These are phyloP conservation scores for Upupa epops DNA, from an alignment of 2,113 vertebrate genomes.

Conservation along the genomic window DNA sequence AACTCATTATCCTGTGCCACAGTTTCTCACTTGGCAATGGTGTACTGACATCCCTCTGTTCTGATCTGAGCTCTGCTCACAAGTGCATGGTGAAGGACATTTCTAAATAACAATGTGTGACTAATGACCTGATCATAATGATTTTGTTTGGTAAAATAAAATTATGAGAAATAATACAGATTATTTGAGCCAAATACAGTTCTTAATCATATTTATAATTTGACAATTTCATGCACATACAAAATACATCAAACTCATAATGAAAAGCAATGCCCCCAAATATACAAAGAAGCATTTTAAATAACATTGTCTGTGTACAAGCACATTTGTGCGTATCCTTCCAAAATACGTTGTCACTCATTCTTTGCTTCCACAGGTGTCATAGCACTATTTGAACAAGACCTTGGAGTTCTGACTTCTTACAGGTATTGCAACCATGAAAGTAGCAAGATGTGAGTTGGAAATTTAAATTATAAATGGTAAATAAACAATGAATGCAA, in stretches of 20 bases:
- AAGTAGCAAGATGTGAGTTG: neutral
- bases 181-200: neutral
- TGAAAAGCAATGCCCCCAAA: slow-evolving; percentile 39
- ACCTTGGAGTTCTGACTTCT: slow-evolving; percentile 16
- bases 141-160: neutral
- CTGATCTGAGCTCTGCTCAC: neutral
- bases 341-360: slow-evolving; percentile 23
- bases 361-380: slow-evolving; percentile 18
- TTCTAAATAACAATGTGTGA: neutral
- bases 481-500: neutral
- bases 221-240: slow-evolving; percentile 65
- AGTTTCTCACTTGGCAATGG: neutral
- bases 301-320: slow-evolving; percentile 35
- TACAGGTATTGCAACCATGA: neutral
- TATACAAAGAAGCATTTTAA: slow-evolving; percentile 65
- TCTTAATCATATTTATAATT: slow-evolving; percentile 54
- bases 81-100: neutral
- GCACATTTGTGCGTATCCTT: slow-evolving; percentile 9
- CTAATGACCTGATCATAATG: neutral
- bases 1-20: neutral
- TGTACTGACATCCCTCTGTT: neutral
- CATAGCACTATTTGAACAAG: slow-evolving; percentile 24
- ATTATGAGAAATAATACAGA: neutral
- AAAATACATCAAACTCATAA: slow-evolving; percentile 59
- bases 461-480: slow-evolving; percentile 9